Conservation (phyloP, 2,888 invertebrate species). For the Eurois occulta region DNA sequence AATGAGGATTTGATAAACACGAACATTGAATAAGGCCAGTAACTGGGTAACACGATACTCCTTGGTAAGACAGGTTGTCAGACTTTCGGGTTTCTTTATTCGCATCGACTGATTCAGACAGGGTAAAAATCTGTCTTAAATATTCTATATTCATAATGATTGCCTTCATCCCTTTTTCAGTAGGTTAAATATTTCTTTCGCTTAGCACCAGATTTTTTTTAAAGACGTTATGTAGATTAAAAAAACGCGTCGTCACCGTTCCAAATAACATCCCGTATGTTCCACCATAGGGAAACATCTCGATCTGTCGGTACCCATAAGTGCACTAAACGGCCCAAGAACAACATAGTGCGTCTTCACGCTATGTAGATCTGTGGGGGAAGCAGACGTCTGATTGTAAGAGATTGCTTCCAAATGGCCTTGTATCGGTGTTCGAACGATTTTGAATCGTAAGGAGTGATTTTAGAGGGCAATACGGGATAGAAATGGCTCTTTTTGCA, state of each 20-base stretch:
- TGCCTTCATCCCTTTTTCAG: not conserved
- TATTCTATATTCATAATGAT: not conserved
- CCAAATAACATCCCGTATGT: conserved; percentile 64
- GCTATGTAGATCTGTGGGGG: conserved; percentile 78
- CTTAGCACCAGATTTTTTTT: not conserved
- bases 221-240: not conserved
- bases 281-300: conserved; percentile 56
- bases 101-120: not conserved
- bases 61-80: not conserved
- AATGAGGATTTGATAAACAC: conserved; percentile 4
- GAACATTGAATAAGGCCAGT: not conserved
- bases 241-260: not conserved
- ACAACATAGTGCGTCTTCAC: conserved; percentile 78
- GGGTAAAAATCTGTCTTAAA: not conserved
- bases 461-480: conserved; percentile 42
- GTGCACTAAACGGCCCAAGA: conserved; percentile 82
- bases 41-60: not conserved
- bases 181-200: no score
- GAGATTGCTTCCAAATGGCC: conserved; percentile 73
- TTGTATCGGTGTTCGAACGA: conserved; percentile 46
- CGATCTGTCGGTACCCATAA: conserved; percentile 73
- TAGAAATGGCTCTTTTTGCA: conserved; percentile 22
- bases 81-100: not conserved
- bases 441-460: conserved; percentile 58
- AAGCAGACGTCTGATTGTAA: conserved; percentile 65